phyloP scores from a whole-genome alignment of 2,888 invertebrate genomes.

The Pristionchus entomophagus region DNA sequence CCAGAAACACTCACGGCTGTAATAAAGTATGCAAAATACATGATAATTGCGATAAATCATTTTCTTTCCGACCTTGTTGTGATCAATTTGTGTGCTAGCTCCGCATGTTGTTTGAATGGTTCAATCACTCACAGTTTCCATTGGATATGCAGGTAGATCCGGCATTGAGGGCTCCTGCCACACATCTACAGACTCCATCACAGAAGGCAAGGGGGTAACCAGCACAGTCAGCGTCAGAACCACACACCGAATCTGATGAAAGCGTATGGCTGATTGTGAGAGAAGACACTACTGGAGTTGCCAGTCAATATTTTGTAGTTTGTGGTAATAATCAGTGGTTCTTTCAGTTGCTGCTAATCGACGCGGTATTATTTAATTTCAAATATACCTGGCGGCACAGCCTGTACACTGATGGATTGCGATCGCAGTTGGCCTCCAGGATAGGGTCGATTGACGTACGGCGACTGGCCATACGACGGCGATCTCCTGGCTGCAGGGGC shows the following conservation, averaged over 20 bases:
- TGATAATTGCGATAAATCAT: neutral
- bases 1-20: slow-evolving; percentile 59
- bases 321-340: too few relatives aligned
- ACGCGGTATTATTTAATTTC: neutral
- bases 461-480: neutral
- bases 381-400: slow-evolving; percentile 37
- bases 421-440: slow-evolving; percentile 21
- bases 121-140: slow-evolving; percentile 54
- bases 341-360: too few relatives aligned
- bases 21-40: neutral
- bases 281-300: too few relatives aligned
- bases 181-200: slow-evolving; percentile 73
- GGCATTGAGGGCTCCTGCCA: slow-evolving; percentile 72
- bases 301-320: too few relatives aligned
- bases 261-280: too few relatives aligned
- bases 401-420: neutral
- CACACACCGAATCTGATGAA: slow-evolving; percentile 61
- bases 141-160: slow-evolving; percentile 72
- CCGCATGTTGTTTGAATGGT: neutral
- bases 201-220: slow-evolving; percentile 75
- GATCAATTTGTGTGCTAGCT: neutral
- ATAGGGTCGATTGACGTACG: slow-evolving; percentile 15
- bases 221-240: slow-evolving; percentile 72
- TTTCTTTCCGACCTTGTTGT: neutral
- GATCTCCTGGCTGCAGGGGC: neutral